phyloP scores from a whole-genome alignment of 2,113 vertebrate species.

The Passer domesticus region DNA sequence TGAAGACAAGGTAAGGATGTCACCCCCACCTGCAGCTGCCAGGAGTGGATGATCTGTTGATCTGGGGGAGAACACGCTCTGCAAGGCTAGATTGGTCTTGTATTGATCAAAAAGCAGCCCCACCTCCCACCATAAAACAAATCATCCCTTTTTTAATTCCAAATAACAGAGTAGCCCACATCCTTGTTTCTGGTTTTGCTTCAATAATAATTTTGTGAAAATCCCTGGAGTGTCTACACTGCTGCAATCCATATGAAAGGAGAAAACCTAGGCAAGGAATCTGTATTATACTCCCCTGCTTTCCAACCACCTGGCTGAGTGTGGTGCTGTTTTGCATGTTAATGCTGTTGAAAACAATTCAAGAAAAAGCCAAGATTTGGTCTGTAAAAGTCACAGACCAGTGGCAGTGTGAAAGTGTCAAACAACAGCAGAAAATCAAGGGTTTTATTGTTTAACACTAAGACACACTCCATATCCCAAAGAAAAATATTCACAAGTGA shows the following conservation, averaged over 20 bases:
- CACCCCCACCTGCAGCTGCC: conserved; percentile 47
- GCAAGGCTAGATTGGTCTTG: background rate
- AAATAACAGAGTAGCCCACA: background rate
- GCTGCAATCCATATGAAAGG: background rate
- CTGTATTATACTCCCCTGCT: background rate
- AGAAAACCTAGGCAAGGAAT: background rate
- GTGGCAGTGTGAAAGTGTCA: background rate
- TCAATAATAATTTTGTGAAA: background rate
- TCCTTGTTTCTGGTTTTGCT: background rate
- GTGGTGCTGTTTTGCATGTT: background rate
- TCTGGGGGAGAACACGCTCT: background rate
- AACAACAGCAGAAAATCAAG: background rate
- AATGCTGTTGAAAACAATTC: background rate
- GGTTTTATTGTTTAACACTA: background rate
- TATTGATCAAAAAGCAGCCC: background rate
- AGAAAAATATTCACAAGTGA: background rate
- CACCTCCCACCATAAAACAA: background rate
- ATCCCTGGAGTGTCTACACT: background rate
- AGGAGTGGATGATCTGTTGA: background rate
- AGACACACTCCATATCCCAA: background rate
- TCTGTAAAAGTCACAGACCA: background rate
- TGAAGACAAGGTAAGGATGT: conserved; percentile 49
- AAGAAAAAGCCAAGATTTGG: background rate
- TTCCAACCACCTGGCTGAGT: background rate
- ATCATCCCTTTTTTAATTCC: background rate